Evolutionary conservation across 1,140 invertebrate genomes (phyloP), one percentile per base, ranked within the genome.

Genomic region (Colletes latitarsis): DNA sequence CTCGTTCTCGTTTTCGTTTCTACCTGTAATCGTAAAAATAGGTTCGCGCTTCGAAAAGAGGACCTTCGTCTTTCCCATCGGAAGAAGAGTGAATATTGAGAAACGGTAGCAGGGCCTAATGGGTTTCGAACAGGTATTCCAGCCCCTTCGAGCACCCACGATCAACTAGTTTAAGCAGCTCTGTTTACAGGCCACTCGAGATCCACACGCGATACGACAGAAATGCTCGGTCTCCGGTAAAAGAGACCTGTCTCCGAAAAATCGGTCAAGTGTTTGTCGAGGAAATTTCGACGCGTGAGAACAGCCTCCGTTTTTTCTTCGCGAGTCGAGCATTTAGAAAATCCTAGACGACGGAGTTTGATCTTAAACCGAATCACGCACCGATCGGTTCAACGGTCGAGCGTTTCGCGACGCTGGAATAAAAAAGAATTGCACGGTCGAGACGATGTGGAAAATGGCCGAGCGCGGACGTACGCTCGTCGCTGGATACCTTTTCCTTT

Each of bases 181-280:
- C 70, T 84, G 83, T 84, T 84, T 83, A 69, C 77, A 69, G 55
- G 82, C 76, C 77, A 81, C 82, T 85, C 77, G n/a, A 71, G 4
- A 15, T 52, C 57, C 67, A 62, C 21, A 41, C 83, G 83, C 21
- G 10, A 70, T 12, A 60, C 5, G 55, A 53, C n/a, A 41, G 41
- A 60, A 41, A 41, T 63, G 0, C 30, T 41, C 30, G 8, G 60
- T 15, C 30, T 30, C 14, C 30, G 55, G 53, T 30, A 52, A 67
- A 55, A 58, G 60, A 55, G 78, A 79, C 58, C 62, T 63, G 52
- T n/a, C 66, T 43, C 21, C 49, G 68, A 49, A 75, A 77, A 84
- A 84, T 85, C 72, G 82, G 82, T 85, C 83, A 77, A 85, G 77
- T 81, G 72, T 53, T 19, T 49, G 67, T 58, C 15, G 72, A 67